Conservation (phyloP, 35 echinoderm and acorn worm species). For the Apostichopus japonicus region DNA sequence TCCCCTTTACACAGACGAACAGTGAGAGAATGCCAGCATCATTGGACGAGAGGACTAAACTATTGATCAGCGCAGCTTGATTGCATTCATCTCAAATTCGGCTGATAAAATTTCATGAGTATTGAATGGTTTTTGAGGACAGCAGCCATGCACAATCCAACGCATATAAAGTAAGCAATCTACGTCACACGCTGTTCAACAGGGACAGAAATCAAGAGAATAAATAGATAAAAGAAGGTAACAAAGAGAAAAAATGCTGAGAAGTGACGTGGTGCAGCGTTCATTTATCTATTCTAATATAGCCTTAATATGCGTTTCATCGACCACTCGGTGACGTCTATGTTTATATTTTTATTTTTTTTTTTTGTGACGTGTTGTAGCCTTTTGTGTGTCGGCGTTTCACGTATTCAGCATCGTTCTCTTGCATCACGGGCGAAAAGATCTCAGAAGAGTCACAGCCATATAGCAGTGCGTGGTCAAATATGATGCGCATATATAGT, state of each 20-base stretch:
- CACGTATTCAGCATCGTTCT: neutral
- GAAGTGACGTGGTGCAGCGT: slow-evolving; percentile 7
- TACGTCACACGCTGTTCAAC: neutral
- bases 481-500: too few relatives aligned
- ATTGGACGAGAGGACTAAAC: neutral
- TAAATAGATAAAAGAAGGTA: neutral
- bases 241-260: neutral
- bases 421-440: neutral
- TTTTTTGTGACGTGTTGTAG: neutral
- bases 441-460: too few relatives aligned
- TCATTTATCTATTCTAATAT: slow-evolving; percentile 21
- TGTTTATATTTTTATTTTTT: neutral
- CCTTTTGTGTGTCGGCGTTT: neutral
- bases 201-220: neutral
- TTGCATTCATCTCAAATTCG: slow-evolving; percentile 33
- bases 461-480: too few relatives aligned
- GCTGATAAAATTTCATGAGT: slow-evolving; percentile 37
- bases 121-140: slow-evolving; percentile 38
- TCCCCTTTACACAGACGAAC: too few relatives aligned
- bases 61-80: slow-evolving; percentile 25
- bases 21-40: neutral
- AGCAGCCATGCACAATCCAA: neutral
- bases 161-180: slow-evolving; percentile 15
- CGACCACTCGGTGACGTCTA: slow-evolving; percentile 5
- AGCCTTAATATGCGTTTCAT: slow-evolving; percentile 30